These are phyloP conservation scores for Mamestra configurata DNA, from an alignment of 1,140 invertebrate genomes.

Conservation along the genomic window DNA sequence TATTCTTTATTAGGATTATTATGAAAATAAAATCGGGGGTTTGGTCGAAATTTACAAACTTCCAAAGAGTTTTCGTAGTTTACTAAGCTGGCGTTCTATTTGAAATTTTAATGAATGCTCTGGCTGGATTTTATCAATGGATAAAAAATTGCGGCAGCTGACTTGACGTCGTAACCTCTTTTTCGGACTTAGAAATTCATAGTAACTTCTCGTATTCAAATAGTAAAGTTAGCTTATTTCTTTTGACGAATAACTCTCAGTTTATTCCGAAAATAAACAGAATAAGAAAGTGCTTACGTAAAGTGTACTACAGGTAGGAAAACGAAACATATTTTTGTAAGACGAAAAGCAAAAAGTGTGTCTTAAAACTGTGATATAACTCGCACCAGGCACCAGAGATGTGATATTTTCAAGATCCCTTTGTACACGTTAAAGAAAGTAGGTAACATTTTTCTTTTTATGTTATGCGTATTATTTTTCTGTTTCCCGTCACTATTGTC, in stretches of 20 bases:
- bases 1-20: not conserved
- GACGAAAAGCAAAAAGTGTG: conserved; percentile 28
- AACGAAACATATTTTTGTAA: conserved; percentile 45
- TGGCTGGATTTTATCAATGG: conserved; percentile 46
- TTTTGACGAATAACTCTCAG: conserved; percentile 2
- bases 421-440: conserved; percentile 52
- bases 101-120: conserved; percentile 50
- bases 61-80: conserved; percentile 41
- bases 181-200: conserved; percentile 12
- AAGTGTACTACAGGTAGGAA: conserved; percentile 18
- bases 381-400: conserved; percentile 43
- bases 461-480: conserved; percentile 45
- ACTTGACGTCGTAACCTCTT: conserved; percentile 20
- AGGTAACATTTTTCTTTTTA: conserved; percentile 52
- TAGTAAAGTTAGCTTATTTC: not conserved
- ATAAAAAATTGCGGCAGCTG: conserved; percentile 47
- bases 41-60: conserved; percentile 38
- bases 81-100: conserved; percentile 48
- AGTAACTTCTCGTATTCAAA: conserved; percentile 25
- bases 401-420: conserved; percentile 52
- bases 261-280: conserved; percentile 26
- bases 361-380: conserved; percentile 45
- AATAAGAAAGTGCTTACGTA: conserved; percentile 12
- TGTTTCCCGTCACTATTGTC: conserved; percentile 39
- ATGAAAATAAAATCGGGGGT: conserved; percentile 41